Percentiles rank a stretch among this genome's conserved stretches.
Evolutionary conservation across 2,888 invertebrate species (phyloP).

Genomic region (Podabrus alpinus): DNA sequence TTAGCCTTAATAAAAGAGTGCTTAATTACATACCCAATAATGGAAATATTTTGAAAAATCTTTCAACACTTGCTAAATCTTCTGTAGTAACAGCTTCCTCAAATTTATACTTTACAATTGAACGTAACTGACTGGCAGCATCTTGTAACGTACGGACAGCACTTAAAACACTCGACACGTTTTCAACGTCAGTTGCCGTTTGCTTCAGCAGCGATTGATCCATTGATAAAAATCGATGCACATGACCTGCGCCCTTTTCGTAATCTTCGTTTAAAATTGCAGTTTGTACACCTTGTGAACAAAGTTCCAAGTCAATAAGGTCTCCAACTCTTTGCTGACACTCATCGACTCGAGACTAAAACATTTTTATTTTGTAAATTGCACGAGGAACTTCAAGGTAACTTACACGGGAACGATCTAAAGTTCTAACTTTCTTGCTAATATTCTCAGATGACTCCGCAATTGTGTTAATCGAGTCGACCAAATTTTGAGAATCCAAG

Average conservation of each 20-base stretch:
- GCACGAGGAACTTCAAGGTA: not conserved
- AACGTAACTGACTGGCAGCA: constrained; percentile 72
- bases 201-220: constrained; percentile 81
- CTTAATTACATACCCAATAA: constrained; percentile 73
- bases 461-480: constrained; percentile 84
- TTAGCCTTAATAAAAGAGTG: no score
- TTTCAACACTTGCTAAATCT: constrained; percentile 87
- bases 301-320: constrained; percentile 90
- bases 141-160: constrained; percentile 75
- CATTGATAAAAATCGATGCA: constrained; percentile 91
- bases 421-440: constrained; percentile 90
- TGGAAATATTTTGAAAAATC: constrained; percentile 97
- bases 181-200: constrained; percentile 76
- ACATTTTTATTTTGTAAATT: constrained; percentile 4
- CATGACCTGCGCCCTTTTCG: constrained; percentile 94
- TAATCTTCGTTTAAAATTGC: constrained; percentile 94
- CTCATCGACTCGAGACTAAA: constrained; percentile 85
- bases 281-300: constrained; percentile 95
- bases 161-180: constrained; percentile 70
- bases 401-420: constrained; percentile 88
- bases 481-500: constrained; percentile 78
- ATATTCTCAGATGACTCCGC: constrained; percentile 90
- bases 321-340: constrained; percentile 95
- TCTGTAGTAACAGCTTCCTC: constrained; percentile 88
- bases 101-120: constrained; percentile 78